Percentiles rank a stretch among this genome's conserved stretches.
Conservation (phyloP, 92 coral and sea anemone genomes). For the Siderastrea siderea region DNA sequence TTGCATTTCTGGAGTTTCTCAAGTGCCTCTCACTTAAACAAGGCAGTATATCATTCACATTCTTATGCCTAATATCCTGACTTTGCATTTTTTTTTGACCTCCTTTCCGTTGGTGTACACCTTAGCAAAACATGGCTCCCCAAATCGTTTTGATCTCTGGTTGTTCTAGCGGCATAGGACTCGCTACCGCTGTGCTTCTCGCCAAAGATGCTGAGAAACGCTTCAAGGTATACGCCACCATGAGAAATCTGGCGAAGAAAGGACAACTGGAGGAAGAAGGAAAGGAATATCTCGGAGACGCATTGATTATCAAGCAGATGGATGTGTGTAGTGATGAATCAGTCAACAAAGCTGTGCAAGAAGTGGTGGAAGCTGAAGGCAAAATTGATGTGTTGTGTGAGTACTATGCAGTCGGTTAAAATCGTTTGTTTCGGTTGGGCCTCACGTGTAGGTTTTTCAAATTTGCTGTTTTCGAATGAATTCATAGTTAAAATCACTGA, state of each 20-base stretch:
- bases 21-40: no score
- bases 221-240: constrained; percentile 95
- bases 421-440: no score
- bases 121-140: constrained; percentile 10
- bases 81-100: no score
- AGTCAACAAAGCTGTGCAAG: constrained; percentile 77
- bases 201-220: constrained; percentile 91
- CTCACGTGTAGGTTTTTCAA: no score
- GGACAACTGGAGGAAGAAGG: constrained; percentile 81
- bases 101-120: no score
- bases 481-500: no score
- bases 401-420: neutral
- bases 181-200: constrained; percentile 87
- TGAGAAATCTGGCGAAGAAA: constrained; percentile 92
- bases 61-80: no score
- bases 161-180: constrained; percentile 96
- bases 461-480: no score
- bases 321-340: constrained; percentile 96
- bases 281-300: constrained; percentile 73
- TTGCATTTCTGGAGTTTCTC: no score
- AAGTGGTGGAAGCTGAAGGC: constrained; percentile 78
- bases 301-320: constrained; percentile 80
- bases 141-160: constrained; percentile 86
- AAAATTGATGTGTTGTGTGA: constrained; percentile 91
- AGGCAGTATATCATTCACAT: no score